These are phyloP conservation scores for Sebastes flavidus DNA, from an alignment of 2,797 vertebrate genomes.

Conservation along the genomic window DNA sequence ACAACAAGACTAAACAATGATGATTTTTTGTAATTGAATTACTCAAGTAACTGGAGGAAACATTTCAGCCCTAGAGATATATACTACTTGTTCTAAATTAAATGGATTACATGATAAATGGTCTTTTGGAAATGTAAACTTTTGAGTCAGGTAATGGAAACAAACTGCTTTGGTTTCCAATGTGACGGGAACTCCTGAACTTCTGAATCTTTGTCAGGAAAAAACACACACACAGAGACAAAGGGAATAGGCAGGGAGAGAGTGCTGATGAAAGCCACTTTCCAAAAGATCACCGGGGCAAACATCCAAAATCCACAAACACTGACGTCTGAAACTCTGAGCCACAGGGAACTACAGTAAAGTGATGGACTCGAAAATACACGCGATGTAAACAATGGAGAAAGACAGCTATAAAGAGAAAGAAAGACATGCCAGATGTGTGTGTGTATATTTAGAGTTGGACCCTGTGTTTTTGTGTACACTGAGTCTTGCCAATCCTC, in stretches of 20 bases:
- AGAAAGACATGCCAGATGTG: slow-evolving; percentile 28
- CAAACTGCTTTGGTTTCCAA: background rate
- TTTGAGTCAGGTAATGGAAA: background rate
- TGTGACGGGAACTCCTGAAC: background rate
- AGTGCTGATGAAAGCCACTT: slow-evolving; percentile 20
- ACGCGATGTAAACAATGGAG: slow-evolving; percentile 26
- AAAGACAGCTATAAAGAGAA: slow-evolving; percentile 17
- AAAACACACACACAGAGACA: background rate
- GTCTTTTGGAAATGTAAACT: background rate
- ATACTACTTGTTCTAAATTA: background rate
- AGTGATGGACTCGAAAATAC: slow-evolving; percentile 32
- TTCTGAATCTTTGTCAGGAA: background rate
- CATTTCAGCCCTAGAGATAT: background rate
- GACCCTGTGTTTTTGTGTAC: background rate
- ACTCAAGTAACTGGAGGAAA: too few species aligned
- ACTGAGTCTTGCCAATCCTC: background rate
- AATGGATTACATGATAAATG: background rate
- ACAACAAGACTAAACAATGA: too few species aligned
- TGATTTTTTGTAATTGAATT: too few species aligned
- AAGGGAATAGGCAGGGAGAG: background rate
- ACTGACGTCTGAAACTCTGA: slow-evolving; percentile 30
- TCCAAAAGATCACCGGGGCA: slow-evolving; percentile 25
- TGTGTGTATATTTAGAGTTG: background rate
- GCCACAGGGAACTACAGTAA: slow-evolving; percentile 23
- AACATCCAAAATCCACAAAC: slow-evolving; percentile 60